A percentile compares a stretch with the other conserved stretches of the same genome.
These are phyloP conservation scores for Globodera rostochiensis DNA, from an alignment of 1,140 invertebrate genomes.

Conservation along the genomic window DNA sequence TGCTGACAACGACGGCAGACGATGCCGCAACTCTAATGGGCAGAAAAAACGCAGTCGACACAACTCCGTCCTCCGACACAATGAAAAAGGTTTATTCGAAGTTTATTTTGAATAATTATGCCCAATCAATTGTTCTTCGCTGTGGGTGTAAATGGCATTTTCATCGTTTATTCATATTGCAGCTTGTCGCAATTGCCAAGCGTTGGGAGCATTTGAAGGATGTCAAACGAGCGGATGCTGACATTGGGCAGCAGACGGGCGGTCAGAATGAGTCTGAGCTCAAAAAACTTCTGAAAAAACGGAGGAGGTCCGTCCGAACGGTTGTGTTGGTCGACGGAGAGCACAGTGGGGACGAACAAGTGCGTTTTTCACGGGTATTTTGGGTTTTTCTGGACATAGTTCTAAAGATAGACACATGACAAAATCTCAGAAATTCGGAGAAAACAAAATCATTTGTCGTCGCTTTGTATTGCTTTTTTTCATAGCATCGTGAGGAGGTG, in stretches of 20 bases:
- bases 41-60: background rate
- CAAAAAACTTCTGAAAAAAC: background rate
- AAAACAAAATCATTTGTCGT: no score
- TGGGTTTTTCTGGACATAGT: no score
- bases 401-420: no score
- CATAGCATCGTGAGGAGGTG: background rate
- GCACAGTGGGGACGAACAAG: background rate
- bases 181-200: background rate
- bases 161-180: background rate
- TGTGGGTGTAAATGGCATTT: background rate
- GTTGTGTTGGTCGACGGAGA: background rate
- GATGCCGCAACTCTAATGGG: background rate
- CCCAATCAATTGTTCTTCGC: no score
- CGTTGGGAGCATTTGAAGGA: constrained; percentile 10
- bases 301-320: background rate
- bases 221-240: background rate
- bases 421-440: no score
- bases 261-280: background rate
- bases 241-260: background rate
- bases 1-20: constrained; percentile 6
- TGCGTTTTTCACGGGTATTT: no score
- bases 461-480: background rate
- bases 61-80: background rate
- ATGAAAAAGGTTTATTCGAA: background rate
- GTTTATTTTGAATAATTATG: no score